phyloP scores from a whole-genome alignment of 2,113 vertebrate genomes.

The Leptodactylus fuscus region DNA sequence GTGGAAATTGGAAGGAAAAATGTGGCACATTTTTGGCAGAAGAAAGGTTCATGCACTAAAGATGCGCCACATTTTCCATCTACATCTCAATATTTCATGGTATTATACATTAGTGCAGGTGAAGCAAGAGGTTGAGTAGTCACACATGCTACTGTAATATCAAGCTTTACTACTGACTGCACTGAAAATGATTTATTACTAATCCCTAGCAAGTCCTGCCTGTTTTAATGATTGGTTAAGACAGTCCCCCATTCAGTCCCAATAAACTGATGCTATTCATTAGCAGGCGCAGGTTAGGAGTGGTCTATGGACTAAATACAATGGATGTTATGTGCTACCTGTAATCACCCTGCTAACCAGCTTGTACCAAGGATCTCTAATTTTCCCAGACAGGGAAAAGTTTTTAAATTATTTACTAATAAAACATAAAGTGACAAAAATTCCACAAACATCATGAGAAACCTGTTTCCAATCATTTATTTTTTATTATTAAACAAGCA shows the following conservation, averaged over 20 bases:
- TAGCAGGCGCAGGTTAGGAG: not conserved
- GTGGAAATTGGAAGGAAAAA: too few relatives aligned
- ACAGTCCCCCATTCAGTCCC: conserved; percentile 32
- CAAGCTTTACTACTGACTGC: not conserved
- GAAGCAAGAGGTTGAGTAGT: too few relatives aligned
- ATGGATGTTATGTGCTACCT: not conserved
- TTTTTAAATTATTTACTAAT: conserved; percentile 27
- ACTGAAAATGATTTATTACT: not conserved
- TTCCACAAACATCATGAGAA: not conserved
- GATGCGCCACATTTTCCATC: too few relatives aligned
- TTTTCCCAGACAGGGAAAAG: not conserved
- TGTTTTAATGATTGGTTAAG: not conserved
- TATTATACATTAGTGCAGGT: too few relatives aligned
- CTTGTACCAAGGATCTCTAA: not conserved
- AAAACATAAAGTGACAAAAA: conserved; percentile 10
- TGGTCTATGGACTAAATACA: not conserved
- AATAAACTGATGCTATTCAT: conserved; percentile 40
- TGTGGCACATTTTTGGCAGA: too few relatives aligned
- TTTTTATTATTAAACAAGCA: conserved; percentile 39
- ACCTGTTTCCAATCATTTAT: not conserved
- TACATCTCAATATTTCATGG: too few relatives aligned
- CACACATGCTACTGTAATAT: not conserved
- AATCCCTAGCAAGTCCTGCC: not conserved
- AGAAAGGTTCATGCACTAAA: too few relatives aligned
- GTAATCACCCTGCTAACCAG: not conserved